Evolutionary conservation across 2,113 vertebrate species (phyloP), one percentile per base, ranked within the genome.

Genomic region (Pseudopipra pipra): DNA sequence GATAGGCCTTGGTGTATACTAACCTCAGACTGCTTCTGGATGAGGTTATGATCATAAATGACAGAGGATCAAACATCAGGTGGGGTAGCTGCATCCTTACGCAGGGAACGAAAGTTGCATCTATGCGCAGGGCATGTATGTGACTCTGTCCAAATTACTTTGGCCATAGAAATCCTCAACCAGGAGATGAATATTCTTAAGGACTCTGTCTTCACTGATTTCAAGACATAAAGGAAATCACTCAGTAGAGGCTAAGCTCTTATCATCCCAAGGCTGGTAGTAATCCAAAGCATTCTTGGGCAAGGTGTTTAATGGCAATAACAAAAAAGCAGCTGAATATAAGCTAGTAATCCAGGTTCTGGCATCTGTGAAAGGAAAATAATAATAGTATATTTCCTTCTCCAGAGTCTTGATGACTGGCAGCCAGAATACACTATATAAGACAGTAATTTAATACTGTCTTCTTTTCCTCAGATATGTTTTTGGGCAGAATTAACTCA

Each of bases 371-470:
- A 79, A 95, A 84, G 80, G 86, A 85, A 95, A 92, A 93, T 91
- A 81, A 78, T 91, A 85, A 95, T 35, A 68, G 31, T 39, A 72
- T 87, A 91, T 92, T 85, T 95, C 62, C 80, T 90, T 89, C 77
- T 93, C 47, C 0, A 11, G 86, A 90, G 17, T 72, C 81, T 70
- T 89, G 46, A 67, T 89, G 80, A 86, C 58, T 76, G 62, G 61
- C 49, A 93, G 24, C 68, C 86, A 81, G 79, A 91, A 72, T 49
- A 79, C 16, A 62, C 8, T 91, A 44, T 82, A 62, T 55, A 76
- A 77, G 71, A 61, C 74, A 83, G 85, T 52, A 96, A 89, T 76
- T 68, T 91, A 87, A 92, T 71, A 91, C 5, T 0, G 58, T 89
- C 80, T 85, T 95, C 84, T 95, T 84, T 94, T 77, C 80, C 89